Conservation (phyloP, 1,140 invertebrate species). For the Papilio polytes region DNA sequence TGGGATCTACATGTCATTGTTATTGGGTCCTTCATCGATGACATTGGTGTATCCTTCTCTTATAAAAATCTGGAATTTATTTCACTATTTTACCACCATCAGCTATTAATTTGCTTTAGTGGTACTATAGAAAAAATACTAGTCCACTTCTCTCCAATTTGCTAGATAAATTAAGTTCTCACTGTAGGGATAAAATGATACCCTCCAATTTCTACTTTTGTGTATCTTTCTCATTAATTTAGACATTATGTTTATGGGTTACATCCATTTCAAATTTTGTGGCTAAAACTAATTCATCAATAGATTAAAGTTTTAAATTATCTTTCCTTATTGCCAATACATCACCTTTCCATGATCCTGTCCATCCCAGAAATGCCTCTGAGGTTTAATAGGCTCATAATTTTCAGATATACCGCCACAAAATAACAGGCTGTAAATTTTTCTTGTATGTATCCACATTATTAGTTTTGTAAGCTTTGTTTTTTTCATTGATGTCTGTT, state of each 20-base stretch:
- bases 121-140: neutral
- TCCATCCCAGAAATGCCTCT: neutral
- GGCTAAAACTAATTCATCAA: neutral
- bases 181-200: too few relatives aligned
- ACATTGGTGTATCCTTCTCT: too few relatives aligned
- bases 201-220: neutral
- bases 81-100: too few relatives aligned
- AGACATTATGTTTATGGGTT: neutral
- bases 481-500: neutral
- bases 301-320: neutral
- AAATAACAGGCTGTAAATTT: neutral
- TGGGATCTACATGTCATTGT: too few relatives aligned
- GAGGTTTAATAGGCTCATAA: neutral
- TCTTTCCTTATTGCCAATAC: neutral
- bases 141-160: neutral
- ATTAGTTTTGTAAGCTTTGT: neutral
- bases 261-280: neutral
- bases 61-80: too few relatives aligned
- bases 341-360: neutral
- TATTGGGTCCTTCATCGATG: too few relatives aligned
- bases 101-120: too few relatives aligned
- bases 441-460: neutral
- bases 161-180: neutral
- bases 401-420: neutral
- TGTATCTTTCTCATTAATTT: neutral